Evolutionary conservation across 2,888 invertebrate genomes (phyloP).

Genomic region (Rhopalosiphum nymphaeae): DNA sequence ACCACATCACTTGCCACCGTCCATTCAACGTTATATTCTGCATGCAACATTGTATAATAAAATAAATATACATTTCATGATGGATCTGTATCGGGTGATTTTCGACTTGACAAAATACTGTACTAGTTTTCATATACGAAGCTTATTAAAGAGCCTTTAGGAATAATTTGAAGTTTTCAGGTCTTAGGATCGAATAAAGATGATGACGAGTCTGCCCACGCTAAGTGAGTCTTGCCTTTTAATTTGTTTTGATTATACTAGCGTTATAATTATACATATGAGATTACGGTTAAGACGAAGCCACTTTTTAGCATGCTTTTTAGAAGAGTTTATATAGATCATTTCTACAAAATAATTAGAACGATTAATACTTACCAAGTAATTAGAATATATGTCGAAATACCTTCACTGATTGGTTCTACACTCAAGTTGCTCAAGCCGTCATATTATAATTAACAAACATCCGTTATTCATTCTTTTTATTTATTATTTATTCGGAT

Average conservation of each 20-base stretch:
- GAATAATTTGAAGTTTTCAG: not conserved
- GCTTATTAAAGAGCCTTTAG: not conserved
- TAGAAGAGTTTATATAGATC: not conserved
- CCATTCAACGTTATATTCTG: not conserved
- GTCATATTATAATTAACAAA: too few species aligned
- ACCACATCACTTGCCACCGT: not conserved
- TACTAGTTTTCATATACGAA: not conserved
- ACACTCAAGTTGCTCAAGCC: too few species aligned
- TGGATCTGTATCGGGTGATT: not conserved
- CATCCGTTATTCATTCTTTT: too few species aligned
- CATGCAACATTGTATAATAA: not conserved
- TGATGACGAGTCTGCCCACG: not conserved
- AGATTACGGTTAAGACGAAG: not conserved
- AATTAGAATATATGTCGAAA: not conserved
- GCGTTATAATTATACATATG: not conserved
- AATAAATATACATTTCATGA: not conserved
- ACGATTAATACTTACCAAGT: not conserved
- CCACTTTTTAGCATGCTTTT: not conserved
- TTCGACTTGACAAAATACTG: not conserved
- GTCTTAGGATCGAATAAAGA: not conserved
- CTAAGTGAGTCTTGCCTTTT: not conserved
- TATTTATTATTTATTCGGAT: too few species aligned
- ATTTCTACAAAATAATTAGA: not conserved
- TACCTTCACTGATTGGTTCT: too few species aligned
- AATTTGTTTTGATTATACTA: conserved; percentile 3